Conservation (phyloP, 1,140 invertebrate genomes). For the Holcopasites calliopsidis region DNA sequence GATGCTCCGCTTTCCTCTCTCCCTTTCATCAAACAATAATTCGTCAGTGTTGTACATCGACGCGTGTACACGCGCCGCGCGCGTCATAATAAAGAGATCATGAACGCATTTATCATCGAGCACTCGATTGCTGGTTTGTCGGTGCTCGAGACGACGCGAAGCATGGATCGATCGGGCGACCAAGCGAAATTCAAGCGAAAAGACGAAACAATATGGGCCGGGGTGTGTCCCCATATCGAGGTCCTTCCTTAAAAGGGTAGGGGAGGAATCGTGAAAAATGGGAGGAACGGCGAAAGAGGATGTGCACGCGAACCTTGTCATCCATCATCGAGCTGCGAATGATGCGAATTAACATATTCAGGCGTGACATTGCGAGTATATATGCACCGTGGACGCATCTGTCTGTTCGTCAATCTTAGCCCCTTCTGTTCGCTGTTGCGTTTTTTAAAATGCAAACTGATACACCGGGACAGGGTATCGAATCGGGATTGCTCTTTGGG, state of each 20-base stretch:
- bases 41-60: neutral
- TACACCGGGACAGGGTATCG: neutral
- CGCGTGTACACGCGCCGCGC: neutral
- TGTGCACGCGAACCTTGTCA: conserved; percentile 19
- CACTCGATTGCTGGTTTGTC: neutral
- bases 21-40: neutral
- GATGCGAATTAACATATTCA: conserved; percentile 63
- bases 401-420: conserved; percentile 54
- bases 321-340: conserved; percentile 43
- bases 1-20: neutral
- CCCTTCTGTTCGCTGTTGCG: neutral
- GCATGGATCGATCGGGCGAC: conserved; percentile 28
- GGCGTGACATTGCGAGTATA: conserved; percentile 49
- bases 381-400: conserved; percentile 51
- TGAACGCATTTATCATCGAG: neutral
- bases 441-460: conserved; percentile 11
- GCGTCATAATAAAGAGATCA: no score
- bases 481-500: neutral
- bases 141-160: neutral
- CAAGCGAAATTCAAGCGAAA: neutral
- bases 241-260: neutral
- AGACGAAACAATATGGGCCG: neutral
- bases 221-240: conserved; percentile 7
- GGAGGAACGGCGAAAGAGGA: conserved; percentile 4
- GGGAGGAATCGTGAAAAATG: neutral